A percentile compares a stretch with the other conserved stretches of the same genome.
Conservation (phyloP, 2,797 vertebrate species). For the Phalloptychus januarius region DNA sequence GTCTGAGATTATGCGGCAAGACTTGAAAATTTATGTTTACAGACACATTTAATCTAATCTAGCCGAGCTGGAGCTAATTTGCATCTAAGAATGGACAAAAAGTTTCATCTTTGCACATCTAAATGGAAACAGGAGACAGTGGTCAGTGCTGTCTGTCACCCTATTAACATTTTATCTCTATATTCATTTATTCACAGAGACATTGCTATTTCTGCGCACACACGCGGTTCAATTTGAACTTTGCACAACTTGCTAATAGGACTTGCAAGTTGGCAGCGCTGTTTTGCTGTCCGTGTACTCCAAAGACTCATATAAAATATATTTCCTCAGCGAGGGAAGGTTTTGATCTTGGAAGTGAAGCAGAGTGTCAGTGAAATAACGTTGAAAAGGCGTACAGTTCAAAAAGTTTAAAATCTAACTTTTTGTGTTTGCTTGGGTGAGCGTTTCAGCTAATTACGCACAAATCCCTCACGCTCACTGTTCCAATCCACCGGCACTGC, state of each 20-base stretch:
- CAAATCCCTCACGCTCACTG: slow-evolving; percentile 77
- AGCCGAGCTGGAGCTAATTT: background rate
- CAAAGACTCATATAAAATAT: slow-evolving; percentile 74
- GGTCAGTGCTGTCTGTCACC: slow-evolving; percentile 53
- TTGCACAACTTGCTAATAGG: slow-evolving; percentile 76
- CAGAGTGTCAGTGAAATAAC: slow-evolving; percentile 76
- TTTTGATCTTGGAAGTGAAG: slow-evolving; percentile 82
- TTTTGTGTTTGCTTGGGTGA: slow-evolving; percentile 75
- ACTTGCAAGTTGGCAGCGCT: slow-evolving; percentile 70
- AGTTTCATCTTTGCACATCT: background rate
- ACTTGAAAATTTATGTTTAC: background rate
- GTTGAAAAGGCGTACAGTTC: slow-evolving; percentile 71
- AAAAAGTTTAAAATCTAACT: slow-evolving; percentile 80
- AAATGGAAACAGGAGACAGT: slow-evolving; percentile 18
- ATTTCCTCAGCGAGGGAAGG: slow-evolving; percentile 70
- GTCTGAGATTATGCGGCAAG: background rate
- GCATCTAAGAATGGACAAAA: background rate
- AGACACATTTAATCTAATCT: background rate
- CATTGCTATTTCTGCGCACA: slow-evolving; percentile 39
- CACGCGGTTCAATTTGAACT: slow-evolving; percentile 63
- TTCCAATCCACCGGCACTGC: slow-evolving; percentile 78
- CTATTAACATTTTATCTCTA: slow-evolving; percentile 39
- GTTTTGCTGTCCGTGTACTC: slow-evolving; percentile 73
- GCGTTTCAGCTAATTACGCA: slow-evolving; percentile 84
- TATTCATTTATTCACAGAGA: slow-evolving; percentile 38